Base-by-base conservation (phyloP, 2,888 invertebrate genomes). In the Ecdyonurus torrentis region DNA sequence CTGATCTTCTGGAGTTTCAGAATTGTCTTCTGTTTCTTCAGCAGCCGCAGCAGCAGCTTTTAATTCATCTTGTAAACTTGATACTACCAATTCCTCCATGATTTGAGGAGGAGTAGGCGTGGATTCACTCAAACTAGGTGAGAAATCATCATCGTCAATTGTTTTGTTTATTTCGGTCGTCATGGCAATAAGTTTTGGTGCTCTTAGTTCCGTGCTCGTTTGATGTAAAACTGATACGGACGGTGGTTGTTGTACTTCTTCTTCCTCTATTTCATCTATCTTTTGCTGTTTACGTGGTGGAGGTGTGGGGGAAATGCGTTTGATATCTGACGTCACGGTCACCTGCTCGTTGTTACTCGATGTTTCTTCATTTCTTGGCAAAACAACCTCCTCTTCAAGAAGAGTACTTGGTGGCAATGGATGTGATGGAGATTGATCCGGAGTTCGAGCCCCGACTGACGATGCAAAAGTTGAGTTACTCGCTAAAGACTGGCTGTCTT, bases 381-480 rank as follows among this genome's bases (percentile, higher is more conserved):
- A n/a, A n/a, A n/a, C n/a, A 10, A 37, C 50, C 58, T 61, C 64
- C 20, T 25, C 55, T 23, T 55, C 55, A 15, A 37, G 37, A 5
- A 20, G 19, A 5, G n/a, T 55, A n/a, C 22, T 55, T n/a, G 22
- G 7, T 7, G 55, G 55, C 20, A 55, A 18, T n/a, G 23, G 50
- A 20, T n/a, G 59, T 23, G 50, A 37, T 22, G 23, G 23, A 2
- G 62, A 20, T 22, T 62, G 62, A n/a, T 52, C 72, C 67, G 1
- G 69, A 66, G 25, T 67, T 70, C 52, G 67, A 65, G 60, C 10
- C 65, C 61, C 1, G 67, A 65, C n/a, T 1, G 68, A 68, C 2
- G 68, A 70, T 20, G 71, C 72, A 1, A 71, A 70, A 1, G 70
- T 70, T 10, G 69, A 69, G 62, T 58, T 59, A 19, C 55, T 55